These are phyloP conservation scores for Penaeus indicus DNA, from an alignment of 1,140 invertebrate species.

Conservation along the genomic window DNA sequence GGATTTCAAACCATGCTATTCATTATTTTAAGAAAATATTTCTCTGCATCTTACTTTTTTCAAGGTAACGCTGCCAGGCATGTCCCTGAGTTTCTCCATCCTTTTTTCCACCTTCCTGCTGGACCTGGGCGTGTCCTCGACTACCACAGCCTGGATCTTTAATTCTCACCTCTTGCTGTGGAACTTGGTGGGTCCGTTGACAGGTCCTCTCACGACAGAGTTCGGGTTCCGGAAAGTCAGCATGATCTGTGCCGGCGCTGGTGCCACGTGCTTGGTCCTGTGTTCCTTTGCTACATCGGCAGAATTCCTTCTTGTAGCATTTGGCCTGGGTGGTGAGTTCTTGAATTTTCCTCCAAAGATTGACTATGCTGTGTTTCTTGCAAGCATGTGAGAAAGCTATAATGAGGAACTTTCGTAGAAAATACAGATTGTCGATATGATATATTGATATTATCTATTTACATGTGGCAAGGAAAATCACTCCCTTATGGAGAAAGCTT, in stretches of 20 bases:
- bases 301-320: not conserved
- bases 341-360: not conserved
- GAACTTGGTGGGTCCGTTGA: conserved; percentile 5
- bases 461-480: too few species aligned
- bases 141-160: conserved; percentile 9
- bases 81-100: not conserved
- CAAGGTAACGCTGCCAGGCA: not conserved
- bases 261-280: not conserved
- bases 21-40: not conserved
- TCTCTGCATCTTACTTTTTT: not conserved
- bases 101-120: conserved; percentile 5
- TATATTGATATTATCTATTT: too few species aligned
- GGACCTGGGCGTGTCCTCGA: not conserved
- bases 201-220: conserved; percentile 10
- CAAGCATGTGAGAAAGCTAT: too few species aligned
- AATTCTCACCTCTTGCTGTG: not conserved
- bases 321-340: not conserved
- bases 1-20: too few species aligned
- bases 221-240: conserved; percentile 4
- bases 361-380: not conserved
- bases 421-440: too few species aligned
- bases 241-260: not conserved
- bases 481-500: too few species aligned
- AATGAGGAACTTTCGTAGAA: too few species aligned
- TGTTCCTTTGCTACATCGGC: not conserved